These are phyloP conservation scores for Sylvia atricapilla DNA, from an alignment of 2,113 vertebrate genomes.

Conservation along the genomic window DNA sequence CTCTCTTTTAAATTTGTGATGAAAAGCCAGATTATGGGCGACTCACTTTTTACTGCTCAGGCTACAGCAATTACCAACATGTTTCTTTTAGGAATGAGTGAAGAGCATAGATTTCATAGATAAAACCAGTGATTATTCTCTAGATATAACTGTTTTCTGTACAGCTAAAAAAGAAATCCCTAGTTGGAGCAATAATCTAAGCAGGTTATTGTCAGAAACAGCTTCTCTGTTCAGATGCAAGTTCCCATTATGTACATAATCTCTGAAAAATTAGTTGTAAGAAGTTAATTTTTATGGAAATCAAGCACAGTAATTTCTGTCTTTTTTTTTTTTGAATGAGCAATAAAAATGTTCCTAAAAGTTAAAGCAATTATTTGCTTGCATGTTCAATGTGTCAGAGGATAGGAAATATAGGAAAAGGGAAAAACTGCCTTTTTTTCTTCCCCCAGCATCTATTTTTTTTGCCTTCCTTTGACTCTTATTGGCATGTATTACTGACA, in stretches of 20 bases:
- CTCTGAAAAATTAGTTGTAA: neutral
- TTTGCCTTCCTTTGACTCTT: neutral
- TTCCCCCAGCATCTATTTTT: neutral
- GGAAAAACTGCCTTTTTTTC: neutral
- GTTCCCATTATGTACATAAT: neutral
- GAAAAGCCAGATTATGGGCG: neutral
- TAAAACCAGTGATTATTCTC: neutral
- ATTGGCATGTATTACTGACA: fast-evolving
- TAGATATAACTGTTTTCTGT: neutral
- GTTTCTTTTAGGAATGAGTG: constrained; percentile 6
- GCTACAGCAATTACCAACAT: neutral
- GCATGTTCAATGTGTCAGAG: neutral
- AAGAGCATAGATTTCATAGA: neutral
- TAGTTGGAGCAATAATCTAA: neutral
- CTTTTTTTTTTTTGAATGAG: neutral
- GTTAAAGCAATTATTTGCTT: neutral
- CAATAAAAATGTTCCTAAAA: neutral
- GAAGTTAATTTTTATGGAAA: neutral
- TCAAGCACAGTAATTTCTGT: neutral
- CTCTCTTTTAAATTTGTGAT: neutral
- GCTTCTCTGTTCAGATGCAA: neutral
- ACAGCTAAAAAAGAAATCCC: neutral
- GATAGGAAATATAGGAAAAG: neutral
- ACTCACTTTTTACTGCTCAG: neutral
- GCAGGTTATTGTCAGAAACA: neutral